A percentile compares a stretch with the other conserved stretches of the same genome.
phyloP scores from a whole-genome alignment of 2,113 vertebrate species.

The Syngnathus scovelli region DNA sequence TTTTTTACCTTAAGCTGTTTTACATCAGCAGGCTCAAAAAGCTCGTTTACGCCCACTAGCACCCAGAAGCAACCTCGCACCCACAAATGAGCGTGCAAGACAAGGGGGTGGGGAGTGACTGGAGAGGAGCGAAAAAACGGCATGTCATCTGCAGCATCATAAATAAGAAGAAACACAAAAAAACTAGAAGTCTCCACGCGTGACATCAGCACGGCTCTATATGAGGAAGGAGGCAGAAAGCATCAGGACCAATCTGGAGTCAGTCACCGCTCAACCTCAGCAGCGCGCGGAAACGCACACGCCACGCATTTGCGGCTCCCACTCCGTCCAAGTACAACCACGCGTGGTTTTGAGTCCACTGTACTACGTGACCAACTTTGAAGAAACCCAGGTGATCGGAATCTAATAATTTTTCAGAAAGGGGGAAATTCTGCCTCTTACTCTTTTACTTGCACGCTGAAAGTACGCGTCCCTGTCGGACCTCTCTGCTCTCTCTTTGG shows the following conservation, averaged over 20 bases:
- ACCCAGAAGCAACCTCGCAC: conserved; percentile 55
- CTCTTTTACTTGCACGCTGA: conserved; percentile 12
- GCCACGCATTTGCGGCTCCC: conserved; percentile 10
- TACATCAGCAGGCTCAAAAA: neutral
- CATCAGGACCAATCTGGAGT: conserved; percentile 73
- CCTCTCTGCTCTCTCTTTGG: conserved; percentile 50
- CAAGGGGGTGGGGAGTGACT: neutral
- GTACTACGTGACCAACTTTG: conserved; percentile 23
- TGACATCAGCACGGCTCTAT: conserved; percentile 67
- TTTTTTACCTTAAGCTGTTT: conserved; percentile 9
- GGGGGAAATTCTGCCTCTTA: conserved; percentile 7
- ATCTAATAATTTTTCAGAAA: conserved; percentile 31
- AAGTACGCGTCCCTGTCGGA: conserved; percentile 39
- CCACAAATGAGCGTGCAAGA: conserved; percentile 22
- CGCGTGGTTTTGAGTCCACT: conserved; percentile 45
- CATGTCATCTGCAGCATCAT: conserved; percentile 67
- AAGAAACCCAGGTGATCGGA: conserved; percentile 59
- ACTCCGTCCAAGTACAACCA: conserved; percentile 1
- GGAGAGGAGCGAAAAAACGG: conserved; percentile 17
- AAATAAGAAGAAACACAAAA: conserved; percentile 51
- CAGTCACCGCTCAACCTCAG: conserved; percentile 54
- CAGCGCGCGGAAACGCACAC: conserved; percentile 46
- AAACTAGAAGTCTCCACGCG: conserved; percentile 66
- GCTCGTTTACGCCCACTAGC: conserved; percentile 52
- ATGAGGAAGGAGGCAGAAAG: conserved; percentile 68